These are phyloP conservation scores for Thomomys bottae DNA, from an alignment of 2,113 vertebrate species.

Conservation along the genomic window DNA sequence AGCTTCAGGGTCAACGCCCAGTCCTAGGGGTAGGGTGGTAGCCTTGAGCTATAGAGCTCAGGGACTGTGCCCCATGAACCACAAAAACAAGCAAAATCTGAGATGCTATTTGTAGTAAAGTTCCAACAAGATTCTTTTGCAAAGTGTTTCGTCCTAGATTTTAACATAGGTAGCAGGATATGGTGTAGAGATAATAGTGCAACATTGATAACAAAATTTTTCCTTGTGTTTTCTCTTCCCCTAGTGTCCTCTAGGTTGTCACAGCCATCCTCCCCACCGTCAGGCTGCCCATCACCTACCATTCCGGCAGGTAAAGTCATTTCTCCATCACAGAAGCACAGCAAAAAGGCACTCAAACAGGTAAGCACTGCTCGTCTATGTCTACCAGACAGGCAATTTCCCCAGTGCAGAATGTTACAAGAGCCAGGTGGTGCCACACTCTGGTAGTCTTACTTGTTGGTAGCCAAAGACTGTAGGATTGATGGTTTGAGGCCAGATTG, in stretches of 20 bases:
- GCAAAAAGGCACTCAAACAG: slow-evolving; percentile 99
- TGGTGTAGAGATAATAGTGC: slow-evolving; percentile 48
- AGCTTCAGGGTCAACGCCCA: too few relatives aligned
- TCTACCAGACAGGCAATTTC: slow-evolving; percentile 37
- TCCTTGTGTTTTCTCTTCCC: slow-evolving; percentile 45
- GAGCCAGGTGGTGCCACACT: not conserved
- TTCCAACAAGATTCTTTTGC: slow-evolving; percentile 45
- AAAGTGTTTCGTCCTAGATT: slow-evolving; percentile 71
- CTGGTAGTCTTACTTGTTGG: not conserved
- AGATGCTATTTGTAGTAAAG: slow-evolving; percentile 52
- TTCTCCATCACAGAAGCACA: slow-evolving; percentile 98
- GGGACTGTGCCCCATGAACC: too few relatives aligned
- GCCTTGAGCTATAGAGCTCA: too few relatives aligned
- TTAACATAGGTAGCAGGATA: slow-evolving; percentile 71
- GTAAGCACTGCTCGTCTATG: slow-evolving; percentile 78
- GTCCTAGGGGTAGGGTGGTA: too few relatives aligned
- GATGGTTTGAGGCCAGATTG: not conserved
- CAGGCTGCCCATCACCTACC: slow-evolving; percentile 93
- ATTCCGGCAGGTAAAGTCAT: slow-evolving; percentile 93
- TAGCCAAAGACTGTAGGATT: too few relatives aligned
- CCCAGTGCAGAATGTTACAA: not conserved
- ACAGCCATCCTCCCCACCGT: slow-evolving; percentile 93
- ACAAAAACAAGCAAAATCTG: too few relatives aligned
- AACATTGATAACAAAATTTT: slow-evolving; percentile 24
- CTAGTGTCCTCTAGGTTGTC: slow-evolving; percentile 94